Conservation (phyloP, 64 coral and sea anemone genomes). For the Stylophora pistillata region DNA sequence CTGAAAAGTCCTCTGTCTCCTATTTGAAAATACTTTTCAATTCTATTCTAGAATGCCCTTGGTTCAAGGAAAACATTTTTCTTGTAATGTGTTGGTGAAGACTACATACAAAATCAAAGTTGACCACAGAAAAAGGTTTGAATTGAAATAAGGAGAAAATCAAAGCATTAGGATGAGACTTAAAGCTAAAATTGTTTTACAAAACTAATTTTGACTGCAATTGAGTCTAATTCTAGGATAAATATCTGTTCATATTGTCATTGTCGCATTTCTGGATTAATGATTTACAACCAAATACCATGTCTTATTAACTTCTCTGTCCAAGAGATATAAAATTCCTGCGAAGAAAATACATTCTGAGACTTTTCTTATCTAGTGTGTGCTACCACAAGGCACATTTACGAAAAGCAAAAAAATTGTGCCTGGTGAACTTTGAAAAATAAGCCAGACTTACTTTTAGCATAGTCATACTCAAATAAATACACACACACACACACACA, state of each 20-base stretch:
- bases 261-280: neutral
- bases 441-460: neutral
- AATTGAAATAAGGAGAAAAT: no score
- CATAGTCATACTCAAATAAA: no score
- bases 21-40: no score
- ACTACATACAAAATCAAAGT: no score
- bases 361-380: neutral
- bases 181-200: neutral
- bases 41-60: no score
- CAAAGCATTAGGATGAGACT: neutral
- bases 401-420: neutral
- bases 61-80: no score
- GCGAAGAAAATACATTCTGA: neutral
- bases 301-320: neutral
- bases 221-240: neutral
- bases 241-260: constrained; percentile 32
- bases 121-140: no score
- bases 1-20: no score
- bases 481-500: no score
- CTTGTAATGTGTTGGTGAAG: no score
- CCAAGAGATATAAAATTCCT: neutral
- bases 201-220: neutral
- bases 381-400: neutral
- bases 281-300: constrained; percentile 30
- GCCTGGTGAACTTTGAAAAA: neutral